A percentile compares a stretch with the other conserved stretches of the same genome.
Evolutionary conservation across 2,797 vertebrate species (phyloP).

Genomic region (Acrossocheilus fasciatus): DNA sequence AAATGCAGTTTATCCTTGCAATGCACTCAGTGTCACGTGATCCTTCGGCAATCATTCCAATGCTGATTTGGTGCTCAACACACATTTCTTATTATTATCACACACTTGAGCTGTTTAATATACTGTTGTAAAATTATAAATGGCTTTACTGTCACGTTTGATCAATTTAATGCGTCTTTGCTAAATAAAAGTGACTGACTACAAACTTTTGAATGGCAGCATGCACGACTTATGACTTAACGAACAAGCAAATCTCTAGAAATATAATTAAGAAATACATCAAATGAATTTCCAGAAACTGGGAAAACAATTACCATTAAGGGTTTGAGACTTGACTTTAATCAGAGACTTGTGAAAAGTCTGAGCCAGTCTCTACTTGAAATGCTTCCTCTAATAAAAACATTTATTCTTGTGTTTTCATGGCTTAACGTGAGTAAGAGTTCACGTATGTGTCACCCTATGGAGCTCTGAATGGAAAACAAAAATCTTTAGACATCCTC

Average conservation of each 20-base stretch:
- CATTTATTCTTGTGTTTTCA: background rate
- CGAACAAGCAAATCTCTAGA: background rate
- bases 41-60: background rate
- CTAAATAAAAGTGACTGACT: background rate
- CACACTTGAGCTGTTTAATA: background rate
- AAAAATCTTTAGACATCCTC: background rate
- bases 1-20: background rate
- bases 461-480: background rate
- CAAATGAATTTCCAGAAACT: background rate
- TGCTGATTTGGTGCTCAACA: background rate
- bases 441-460: background rate
- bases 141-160: background rate
- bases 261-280: background rate
- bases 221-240: background rate
- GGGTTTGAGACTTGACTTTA: background rate
- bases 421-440: background rate
- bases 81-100: background rate
- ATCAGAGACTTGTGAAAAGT: background rate
- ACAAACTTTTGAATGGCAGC: background rate
- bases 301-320: background rate
- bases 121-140: background rate
- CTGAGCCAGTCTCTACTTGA: background rate
- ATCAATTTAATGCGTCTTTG: background rate
- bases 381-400: background rate
- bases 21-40: background rate